Conservation (phyloP, 1,140 invertebrate genomes). For the Pseudomyrmex gracilis region DNA sequence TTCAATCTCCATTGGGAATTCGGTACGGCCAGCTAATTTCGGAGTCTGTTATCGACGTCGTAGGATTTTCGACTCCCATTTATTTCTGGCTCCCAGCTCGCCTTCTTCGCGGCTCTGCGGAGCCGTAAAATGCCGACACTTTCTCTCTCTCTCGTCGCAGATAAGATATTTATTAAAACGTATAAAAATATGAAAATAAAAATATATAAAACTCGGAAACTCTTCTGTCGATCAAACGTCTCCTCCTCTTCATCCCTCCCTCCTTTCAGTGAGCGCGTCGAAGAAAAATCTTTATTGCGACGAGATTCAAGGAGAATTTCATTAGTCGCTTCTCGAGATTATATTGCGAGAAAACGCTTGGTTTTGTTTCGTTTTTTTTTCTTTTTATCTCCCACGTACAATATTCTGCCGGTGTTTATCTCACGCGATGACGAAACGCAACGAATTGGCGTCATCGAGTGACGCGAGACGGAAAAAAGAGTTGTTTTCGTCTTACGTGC, state of each 20-base stretch:
- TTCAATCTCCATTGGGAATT: constrained; percentile 76
- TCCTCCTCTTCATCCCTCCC: background rate
- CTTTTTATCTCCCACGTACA: no score
- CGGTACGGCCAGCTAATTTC: constrained; percentile 74
- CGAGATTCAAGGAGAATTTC: constrained; percentile 40
- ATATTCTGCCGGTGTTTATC: no score
- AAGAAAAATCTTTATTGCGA: constrained; percentile 22
- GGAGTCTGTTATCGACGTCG: constrained; percentile 75
- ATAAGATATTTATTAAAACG: constrained; percentile 43
- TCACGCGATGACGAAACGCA: constrained; percentile 26
- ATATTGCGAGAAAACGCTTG: background rate
- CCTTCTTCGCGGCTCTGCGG: background rate
- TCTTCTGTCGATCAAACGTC: constrained; percentile 13
- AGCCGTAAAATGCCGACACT: constrained; percentile 28
- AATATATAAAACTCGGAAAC: background rate
- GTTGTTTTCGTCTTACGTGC: background rate
- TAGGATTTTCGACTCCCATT: constrained; percentile 74
- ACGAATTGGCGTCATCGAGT: constrained; percentile 52
- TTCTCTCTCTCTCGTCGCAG: background rate
- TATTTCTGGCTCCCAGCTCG: constrained; percentile 64
- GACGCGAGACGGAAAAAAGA: constrained; percentile 2
- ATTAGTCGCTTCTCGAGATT: background rate
- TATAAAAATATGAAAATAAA: constrained; percentile 30
- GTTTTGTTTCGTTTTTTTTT: background rate
- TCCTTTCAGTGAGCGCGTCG: background rate